These are phyloP conservation scores for Phalanger gymnotis DNA, from an alignment of 2,797 vertebrate genomes.

Conservation along the genomic window DNA sequence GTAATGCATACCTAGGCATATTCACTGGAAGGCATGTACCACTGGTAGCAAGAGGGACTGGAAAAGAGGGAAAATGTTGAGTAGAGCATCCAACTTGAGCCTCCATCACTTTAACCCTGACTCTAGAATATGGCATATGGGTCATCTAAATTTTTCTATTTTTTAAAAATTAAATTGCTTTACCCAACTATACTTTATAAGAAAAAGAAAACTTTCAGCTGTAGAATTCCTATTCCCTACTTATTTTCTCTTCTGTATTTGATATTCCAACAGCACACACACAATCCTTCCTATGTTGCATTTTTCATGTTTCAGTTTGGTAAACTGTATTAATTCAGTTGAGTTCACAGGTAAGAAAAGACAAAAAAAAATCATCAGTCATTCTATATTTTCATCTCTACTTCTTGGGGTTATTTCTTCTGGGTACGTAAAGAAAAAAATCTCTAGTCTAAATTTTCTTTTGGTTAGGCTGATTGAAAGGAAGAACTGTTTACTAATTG, in stretches of 20 bases:
- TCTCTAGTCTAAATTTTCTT: conserved; percentile 67
- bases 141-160: conserved; percentile 26
- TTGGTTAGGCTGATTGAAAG: neutral
- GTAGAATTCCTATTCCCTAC: neutral
- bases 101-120: conserved; percentile 4
- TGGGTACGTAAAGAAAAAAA: conserved; percentile 47
- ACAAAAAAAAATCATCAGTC: neutral
- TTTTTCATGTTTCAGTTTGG: neutral
- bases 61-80: neutral
- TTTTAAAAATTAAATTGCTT: conserved; percentile 13
- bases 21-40: neutral
- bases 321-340: neutral
- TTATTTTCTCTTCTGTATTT: neutral
- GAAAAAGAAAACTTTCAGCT: neutral
- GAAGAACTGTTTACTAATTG: neutral
- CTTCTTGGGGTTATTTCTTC: conserved; percentile 68
- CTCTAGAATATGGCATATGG: neutral
- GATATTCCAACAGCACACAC: neutral
- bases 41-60: neutral
- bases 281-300: neutral
- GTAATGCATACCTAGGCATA: neutral
- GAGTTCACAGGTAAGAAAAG: neutral
- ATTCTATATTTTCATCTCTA: neutral
- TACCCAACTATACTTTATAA: neutral
- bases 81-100: neutral